Percentiles rank a stretch among this genome's conserved stretches.
phyloP scores from a whole-genome alignment of 2,113 vertebrate species.

The Dascyllus trimaculatus region DNA sequence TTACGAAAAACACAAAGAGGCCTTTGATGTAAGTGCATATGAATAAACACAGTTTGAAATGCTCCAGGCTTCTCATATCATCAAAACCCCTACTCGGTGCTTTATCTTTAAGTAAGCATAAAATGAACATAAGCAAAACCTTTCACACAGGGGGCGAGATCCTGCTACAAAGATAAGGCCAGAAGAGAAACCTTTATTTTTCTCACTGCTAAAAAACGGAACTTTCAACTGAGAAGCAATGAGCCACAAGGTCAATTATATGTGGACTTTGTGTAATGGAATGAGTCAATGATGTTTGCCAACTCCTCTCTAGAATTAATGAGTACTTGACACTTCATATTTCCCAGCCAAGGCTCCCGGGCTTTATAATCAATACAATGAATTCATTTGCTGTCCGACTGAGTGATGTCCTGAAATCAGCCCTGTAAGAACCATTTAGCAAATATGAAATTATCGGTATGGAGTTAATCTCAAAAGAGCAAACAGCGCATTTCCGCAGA shows the following conservation, averaged over 20 bases:
- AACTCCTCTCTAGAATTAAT: constrained; percentile 75
- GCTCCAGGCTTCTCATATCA: constrained; percentile 66
- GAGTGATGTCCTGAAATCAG: constrained; percentile 69
- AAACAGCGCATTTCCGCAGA: constrained; percentile 52
- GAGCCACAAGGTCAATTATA: constrained; percentile 76
- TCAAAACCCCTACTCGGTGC: constrained; percentile 49
- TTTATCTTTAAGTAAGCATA: constrained; percentile 65
- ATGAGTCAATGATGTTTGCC: constrained; percentile 78
- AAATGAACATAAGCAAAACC: constrained; percentile 56
- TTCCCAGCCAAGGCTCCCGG: constrained; percentile 61
- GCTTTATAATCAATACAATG: constrained; percentile 77
- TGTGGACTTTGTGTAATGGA: constrained; percentile 76
- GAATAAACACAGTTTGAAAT: constrained; percentile 69
- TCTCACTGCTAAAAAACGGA: constrained; percentile 35
- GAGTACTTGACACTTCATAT: constrained; percentile 78
- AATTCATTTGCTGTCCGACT: constrained; percentile 76
- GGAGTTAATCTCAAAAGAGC: constrained; percentile 68
- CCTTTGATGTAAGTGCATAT: constrained; percentile 72
- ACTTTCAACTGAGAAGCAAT: constrained; percentile 62
- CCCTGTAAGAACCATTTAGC: constrained; percentile 67
- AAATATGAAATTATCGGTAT: constrained; percentile 71
- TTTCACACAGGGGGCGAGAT: constrained; percentile 40
- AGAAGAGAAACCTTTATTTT: constrained; percentile 25
- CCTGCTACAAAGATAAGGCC: constrained; percentile 24
- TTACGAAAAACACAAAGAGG: constrained; percentile 66